A percentile compares a stretch with the other conserved stretches of the same genome.
phyloP scores from a whole-genome alignment of 2,797 vertebrate genomes.

The Spheniscus humboldti region DNA sequence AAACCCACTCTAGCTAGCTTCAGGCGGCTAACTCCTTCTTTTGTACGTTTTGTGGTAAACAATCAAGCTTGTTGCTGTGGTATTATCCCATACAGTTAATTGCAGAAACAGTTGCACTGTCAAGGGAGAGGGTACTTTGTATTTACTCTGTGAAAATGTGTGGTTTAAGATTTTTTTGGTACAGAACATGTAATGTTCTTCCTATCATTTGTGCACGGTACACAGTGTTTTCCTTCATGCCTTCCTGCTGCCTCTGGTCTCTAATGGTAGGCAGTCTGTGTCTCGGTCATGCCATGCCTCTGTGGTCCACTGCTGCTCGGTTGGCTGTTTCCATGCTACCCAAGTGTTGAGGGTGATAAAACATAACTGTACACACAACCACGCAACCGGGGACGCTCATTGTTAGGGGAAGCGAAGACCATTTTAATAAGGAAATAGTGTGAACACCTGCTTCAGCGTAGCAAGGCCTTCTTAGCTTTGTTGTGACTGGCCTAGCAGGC shows the following conservation, averaged over 20 bases:
- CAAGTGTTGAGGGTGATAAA: neutral
- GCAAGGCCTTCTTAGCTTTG: neutral
- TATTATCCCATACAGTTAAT: neutral
- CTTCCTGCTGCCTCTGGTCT: neutral
- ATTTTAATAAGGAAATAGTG: neutral
- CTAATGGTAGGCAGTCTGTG: accelerated
- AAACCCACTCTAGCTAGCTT: neutral
- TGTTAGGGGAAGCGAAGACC: neutral
- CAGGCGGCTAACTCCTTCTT: neutral
- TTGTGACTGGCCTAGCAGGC: neutral
- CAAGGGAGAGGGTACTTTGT: neutral
- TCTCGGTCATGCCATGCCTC: neutral
- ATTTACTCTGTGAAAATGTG: neutral
- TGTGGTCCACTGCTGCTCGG: neutral
- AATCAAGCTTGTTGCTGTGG: neutral
- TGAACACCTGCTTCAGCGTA: conserved; percentile 5
- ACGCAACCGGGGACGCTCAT: accelerated
- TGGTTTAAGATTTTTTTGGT: neutral
- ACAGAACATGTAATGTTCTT: neutral
- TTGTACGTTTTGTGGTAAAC: neutral
- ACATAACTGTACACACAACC: neutral
- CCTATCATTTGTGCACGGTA: accelerated
- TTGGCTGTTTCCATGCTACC: neutral
- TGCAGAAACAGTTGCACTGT: neutral
- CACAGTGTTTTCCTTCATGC: neutral